Conservation (phyloP, 2,113 vertebrate species). For the Pao palembangensis region DNA sequence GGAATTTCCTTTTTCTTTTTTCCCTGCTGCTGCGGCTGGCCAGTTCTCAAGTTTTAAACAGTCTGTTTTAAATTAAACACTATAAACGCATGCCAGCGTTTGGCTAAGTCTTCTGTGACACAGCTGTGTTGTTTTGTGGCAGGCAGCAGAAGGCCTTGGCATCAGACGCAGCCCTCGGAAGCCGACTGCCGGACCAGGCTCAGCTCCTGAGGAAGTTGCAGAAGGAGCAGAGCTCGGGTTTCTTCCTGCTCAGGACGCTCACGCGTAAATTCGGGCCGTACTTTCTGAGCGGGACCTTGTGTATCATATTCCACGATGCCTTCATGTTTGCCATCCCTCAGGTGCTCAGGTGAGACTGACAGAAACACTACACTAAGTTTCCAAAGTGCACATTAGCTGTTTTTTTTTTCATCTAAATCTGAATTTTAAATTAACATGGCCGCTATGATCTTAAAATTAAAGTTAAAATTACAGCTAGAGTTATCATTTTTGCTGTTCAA, state of each 20-base stretch:
- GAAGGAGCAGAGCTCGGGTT: constrained; percentile 63
- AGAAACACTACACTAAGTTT: background rate
- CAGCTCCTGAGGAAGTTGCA: constrained; percentile 79
- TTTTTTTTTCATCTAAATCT: too few relatives aligned
- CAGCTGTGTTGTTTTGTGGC: constrained; percentile 33
- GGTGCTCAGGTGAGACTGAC: constrained; percentile 81
- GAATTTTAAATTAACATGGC: too few relatives aligned
- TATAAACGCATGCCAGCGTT: constrained; percentile 21
- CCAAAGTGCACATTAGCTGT: background rate
- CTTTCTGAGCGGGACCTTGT: constrained; percentile 83
- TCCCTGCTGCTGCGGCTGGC: constrained; percentile 2
- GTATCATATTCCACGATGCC: constrained; percentile 80
- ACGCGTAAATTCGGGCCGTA: constrained; percentile 80
- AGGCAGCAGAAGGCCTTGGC: constrained; percentile 71
- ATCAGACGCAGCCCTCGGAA: constrained; percentile 40
- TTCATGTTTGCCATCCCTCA: constrained; percentile 88
- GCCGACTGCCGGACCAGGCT: constrained; percentile 74
- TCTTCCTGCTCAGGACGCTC: constrained; percentile 78
- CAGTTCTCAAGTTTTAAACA: constrained; percentile 10
- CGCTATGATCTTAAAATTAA: too few relatives aligned
- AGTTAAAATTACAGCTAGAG: too few relatives aligned
- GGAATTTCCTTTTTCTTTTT: too few relatives aligned
- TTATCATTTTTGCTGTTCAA: too few relatives aligned
- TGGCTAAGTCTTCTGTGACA: constrained; percentile 24
- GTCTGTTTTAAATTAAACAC: constrained; percentile 46